Percentiles rank a stretch among this genome's conserved stretches.
phyloP scores from a whole-genome alignment of 2,888 invertebrate species.

The Epirrhoe tristata region DNA sequence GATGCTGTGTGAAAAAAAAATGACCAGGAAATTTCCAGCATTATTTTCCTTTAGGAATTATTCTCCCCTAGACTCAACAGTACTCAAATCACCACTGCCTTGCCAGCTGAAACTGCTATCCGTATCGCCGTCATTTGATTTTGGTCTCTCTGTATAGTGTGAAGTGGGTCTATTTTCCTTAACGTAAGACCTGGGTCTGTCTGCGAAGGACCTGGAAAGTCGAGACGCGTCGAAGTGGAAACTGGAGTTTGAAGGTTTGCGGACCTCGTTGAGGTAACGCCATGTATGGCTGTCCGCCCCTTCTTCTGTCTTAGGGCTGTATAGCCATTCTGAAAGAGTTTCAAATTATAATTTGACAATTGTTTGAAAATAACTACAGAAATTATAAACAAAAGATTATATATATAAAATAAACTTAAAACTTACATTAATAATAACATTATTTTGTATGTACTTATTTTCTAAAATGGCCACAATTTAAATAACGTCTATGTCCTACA shows the following conservation, averaged over 20 bases:
- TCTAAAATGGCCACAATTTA: no score
- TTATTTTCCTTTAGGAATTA: no score
- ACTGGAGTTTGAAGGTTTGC: conserved; percentile 77
- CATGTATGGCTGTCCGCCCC: conserved; percentile 77
- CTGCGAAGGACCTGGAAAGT: conserved; percentile 59
- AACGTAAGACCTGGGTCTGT: conserved; percentile 56
- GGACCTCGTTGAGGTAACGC: conserved; percentile 75
- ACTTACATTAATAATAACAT: no score
- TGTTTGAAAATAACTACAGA: no score
- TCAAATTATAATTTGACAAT: no score
- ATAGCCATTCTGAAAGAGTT: conserved; percentile 72
- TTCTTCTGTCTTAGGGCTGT: conserved; percentile 69
- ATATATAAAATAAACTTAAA: no score
- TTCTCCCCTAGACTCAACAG: conserved; percentile 17
- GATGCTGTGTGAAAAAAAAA: no score
- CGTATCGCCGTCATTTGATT: conserved; percentile 69
- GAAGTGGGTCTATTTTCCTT: conserved; percentile 57
- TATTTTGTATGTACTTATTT: no score
- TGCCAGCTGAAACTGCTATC: conserved; percentile 81
- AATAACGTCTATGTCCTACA: no score
- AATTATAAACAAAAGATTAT: no score
- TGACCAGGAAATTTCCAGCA: no score
- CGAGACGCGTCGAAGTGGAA: conserved; percentile 74
- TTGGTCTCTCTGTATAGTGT: conserved; percentile 47
- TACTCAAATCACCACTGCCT: conserved; percentile 57